phyloP scores from a whole-genome alignment of 1,140 invertebrate species.

The Leptoteleia sp. region DNA sequence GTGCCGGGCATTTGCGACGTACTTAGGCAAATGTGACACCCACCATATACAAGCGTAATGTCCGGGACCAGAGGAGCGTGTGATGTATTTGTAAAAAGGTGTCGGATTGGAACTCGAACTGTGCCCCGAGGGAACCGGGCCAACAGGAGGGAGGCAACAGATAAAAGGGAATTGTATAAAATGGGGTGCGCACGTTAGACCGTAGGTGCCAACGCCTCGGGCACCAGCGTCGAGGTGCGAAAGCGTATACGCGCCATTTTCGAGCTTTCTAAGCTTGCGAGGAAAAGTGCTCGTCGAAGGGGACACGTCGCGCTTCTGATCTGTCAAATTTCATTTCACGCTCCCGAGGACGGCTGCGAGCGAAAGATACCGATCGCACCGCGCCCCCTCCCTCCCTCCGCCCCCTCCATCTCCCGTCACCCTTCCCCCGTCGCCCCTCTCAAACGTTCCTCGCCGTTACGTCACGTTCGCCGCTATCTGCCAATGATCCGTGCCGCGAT shows the following conservation, averaged over 20 bases:
- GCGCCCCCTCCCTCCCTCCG: slow-evolving; percentile 70
- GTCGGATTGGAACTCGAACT: no score
- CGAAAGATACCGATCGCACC: slow-evolving; percentile 73
- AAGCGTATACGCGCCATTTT: slow-evolving; percentile 72
- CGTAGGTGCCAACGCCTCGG: slow-evolving; percentile 67
- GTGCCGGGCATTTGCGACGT: slow-evolving; percentile 73
- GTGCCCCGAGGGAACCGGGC: no score
- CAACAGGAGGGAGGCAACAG: slow-evolving; percentile 76
- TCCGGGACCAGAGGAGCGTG: no score
- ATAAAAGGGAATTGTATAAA: slow-evolving; percentile 82
- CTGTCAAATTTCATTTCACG: slow-evolving; percentile 82
- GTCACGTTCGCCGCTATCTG: slow-evolving; percentile 61
- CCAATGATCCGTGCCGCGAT: slow-evolving; percentile 59
- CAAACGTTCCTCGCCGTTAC: slow-evolving; percentile 44
- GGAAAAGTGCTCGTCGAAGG: slow-evolving; percentile 49
- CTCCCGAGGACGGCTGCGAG: slow-evolving; percentile 69
- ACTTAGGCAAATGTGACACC: slow-evolving; percentile 79
- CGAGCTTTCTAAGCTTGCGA: slow-evolving; percentile 53
- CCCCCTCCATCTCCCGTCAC: slow-evolving; percentile 29
- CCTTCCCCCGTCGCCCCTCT: slow-evolving; percentile 70
- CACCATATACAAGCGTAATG: no score
- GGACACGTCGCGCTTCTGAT: slow-evolving; percentile 72
- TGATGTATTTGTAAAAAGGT: no score
- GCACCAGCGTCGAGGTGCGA: slow-evolving; percentile 73
- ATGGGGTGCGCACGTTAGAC: slow-evolving; percentile 72